Percentiles rank a stretch among this genome's conserved stretches.
Evolutionary conservation across 2,113 vertebrate species (phyloP).

Genomic region (Rutilus rutilus): DNA sequence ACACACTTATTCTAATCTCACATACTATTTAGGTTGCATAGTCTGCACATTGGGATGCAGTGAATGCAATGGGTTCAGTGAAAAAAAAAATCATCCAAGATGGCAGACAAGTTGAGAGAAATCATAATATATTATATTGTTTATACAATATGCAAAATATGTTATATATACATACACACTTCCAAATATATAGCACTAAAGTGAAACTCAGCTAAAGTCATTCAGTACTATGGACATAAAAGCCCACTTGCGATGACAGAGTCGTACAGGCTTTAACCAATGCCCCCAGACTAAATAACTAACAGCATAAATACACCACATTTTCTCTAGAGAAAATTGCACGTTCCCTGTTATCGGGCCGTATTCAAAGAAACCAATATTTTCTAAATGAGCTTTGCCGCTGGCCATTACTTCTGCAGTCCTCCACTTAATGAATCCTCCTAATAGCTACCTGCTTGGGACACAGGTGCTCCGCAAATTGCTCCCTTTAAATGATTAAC

Average conservation of each 20-base stretch:
- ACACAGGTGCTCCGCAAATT: conserved; percentile 50
- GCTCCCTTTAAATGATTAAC: conserved; percentile 53
- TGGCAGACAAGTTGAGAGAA: too few species aligned
- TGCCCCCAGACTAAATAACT: conserved; percentile 35
- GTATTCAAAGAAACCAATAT: conserved; percentile 58
- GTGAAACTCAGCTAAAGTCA: background rate
- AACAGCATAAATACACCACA: conserved; percentile 28
- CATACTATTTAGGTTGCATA: too few species aligned
- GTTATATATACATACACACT: too few species aligned
- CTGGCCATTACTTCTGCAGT: conserved; percentile 45
- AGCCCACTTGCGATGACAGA: conserved; percentile 4
- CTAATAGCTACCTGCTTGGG: conserved; percentile 44
- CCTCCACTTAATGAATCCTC: conserved; percentile 46
- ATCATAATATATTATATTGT: too few species aligned
- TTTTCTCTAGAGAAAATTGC: conserved; percentile 46
- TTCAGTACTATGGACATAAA: background rate
- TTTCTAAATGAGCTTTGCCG: conserved; percentile 47
- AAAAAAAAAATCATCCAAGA: too few species aligned
- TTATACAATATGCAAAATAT: too few species aligned
- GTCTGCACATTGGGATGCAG: too few species aligned
- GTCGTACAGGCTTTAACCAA: background rate
- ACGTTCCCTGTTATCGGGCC: conserved; percentile 32
- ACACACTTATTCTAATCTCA: too few species aligned
- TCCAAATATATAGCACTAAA: background rate
- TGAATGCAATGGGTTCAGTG: too few species aligned